Evolutionary conservation across 2,797 vertebrate species (phyloP).

Genomic region (Phyllotis vaccarum): DNA sequence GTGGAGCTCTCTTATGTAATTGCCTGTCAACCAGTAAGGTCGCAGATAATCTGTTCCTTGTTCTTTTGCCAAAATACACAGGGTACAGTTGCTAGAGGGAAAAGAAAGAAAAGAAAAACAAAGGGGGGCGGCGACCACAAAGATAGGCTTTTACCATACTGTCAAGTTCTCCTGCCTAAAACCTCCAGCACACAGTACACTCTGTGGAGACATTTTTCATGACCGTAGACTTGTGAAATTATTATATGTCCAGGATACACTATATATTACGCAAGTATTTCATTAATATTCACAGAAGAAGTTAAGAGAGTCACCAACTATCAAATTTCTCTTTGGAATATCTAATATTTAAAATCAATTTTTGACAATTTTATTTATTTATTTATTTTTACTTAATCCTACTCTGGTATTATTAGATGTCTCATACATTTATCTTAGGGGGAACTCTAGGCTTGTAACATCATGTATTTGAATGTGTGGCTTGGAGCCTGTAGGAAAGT

Average conservation of each 20-base stretch:
- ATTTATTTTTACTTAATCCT: not conserved
- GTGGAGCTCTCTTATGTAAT: not conserved
- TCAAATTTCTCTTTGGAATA: not conserved
- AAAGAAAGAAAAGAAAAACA: not conserved
- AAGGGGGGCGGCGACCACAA: not conserved
- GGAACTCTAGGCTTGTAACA: not conserved
- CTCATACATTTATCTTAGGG: not conserved
- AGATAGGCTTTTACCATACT: not conserved
- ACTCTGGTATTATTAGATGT: not conserved
- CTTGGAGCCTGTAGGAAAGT: not conserved
- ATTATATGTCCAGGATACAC: not conserved
- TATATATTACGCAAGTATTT: not conserved
- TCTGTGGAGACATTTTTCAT: not conserved
- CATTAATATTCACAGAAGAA: not conserved
- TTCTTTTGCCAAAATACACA: not conserved
- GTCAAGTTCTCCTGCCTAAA: not conserved
- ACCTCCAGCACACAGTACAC: not conserved
- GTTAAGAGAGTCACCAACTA: not conserved
- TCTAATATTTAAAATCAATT: constrained; percentile 32
- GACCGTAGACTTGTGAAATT: not conserved
- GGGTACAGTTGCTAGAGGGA: not conserved
- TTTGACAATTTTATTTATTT: not conserved
- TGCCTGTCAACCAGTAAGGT: not conserved
- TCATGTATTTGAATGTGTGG: not conserved
- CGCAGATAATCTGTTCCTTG: not conserved